A percentile compares a stretch with the other conserved stretches of the same genome.
These are phyloP conservation scores for Onychomys torridus DNA, from an alignment of 2,797 vertebrate species.

Conservation along the genomic window DNA sequence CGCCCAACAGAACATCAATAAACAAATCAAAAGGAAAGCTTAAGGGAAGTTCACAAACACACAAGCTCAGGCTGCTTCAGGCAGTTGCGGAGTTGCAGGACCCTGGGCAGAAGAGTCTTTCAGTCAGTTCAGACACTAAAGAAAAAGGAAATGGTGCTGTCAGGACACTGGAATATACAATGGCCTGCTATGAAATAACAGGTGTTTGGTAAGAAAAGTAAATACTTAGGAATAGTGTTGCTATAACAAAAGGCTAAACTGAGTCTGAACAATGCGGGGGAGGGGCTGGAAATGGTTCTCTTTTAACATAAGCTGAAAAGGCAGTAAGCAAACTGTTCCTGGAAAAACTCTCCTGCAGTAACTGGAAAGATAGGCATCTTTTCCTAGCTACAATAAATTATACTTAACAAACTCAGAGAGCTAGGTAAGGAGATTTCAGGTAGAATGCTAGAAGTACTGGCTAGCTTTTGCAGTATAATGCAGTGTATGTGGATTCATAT, in stretches of 20 bases:
- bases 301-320: neutral
- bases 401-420: neutral
- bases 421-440: neutral
- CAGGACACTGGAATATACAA: neutral
- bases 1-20: neutral
- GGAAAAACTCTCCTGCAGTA: constrained; percentile 22
- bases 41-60: neutral
- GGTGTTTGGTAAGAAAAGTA: neutral
- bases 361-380: neutral
- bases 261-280: neutral
- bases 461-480: neutral
- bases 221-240: neutral
- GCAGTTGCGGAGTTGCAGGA: neutral
- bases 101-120: neutral
- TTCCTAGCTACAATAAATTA: neutral
- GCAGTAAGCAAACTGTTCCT: neutral
- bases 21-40: neutral
- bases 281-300: neutral
- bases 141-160: neutral
- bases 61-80: neutral
- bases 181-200: neutral
- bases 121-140: neutral
- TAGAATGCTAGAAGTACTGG: neutral
- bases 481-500: neutral
- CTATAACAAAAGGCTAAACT: neutral